phyloP scores from a whole-genome alignment of 2,113 vertebrate species.

The Xyrauchen texanus region DNA sequence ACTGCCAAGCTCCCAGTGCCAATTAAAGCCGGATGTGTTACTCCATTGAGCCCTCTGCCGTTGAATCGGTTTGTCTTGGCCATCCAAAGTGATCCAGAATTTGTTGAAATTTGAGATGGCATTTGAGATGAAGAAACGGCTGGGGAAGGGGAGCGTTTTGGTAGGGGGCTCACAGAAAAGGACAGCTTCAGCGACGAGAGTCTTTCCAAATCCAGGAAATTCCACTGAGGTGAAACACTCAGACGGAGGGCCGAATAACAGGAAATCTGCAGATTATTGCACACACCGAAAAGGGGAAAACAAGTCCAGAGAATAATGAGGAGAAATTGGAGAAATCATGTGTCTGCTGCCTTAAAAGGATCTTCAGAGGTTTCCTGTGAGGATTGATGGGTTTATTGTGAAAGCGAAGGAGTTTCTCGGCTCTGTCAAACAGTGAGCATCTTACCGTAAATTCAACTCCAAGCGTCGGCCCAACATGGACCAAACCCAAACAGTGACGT shows the following conservation, averaged over 20 bases:
- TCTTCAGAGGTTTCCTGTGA: constrained; percentile 43
- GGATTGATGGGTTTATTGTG: constrained; percentile 50
- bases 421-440: constrained; percentile 35
- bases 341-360: constrained; percentile 72
- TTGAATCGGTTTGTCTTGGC: too few relatives aligned
- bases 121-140: constrained; percentile 44
- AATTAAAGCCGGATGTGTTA: too few relatives aligned
- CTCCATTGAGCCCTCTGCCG: too few relatives aligned
- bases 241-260: constrained; percentile 65
- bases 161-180: constrained; percentile 34
- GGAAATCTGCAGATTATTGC: constrained; percentile 71
- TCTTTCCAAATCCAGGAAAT: constrained; percentile 74
- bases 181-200: constrained; percentile 19
- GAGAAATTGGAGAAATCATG: constrained; percentile 42
- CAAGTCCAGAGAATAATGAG: constrained; percentile 34
- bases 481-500: background rate
- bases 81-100: too few relatives aligned
- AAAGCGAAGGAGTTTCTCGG: constrained; percentile 53
- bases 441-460: constrained; percentile 16
- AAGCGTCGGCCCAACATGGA: background rate
- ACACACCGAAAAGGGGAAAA: constrained; percentile 56
- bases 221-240: constrained; percentile 69
- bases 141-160: background rate
- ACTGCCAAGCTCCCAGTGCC: too few relatives aligned
- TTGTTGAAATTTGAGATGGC: too few relatives aligned